Evolutionary conservation across 2,797 vertebrate species (phyloP), one percentile per base, ranked within the genome.

Genomic region (Epinephelus malabaricus): DNA sequence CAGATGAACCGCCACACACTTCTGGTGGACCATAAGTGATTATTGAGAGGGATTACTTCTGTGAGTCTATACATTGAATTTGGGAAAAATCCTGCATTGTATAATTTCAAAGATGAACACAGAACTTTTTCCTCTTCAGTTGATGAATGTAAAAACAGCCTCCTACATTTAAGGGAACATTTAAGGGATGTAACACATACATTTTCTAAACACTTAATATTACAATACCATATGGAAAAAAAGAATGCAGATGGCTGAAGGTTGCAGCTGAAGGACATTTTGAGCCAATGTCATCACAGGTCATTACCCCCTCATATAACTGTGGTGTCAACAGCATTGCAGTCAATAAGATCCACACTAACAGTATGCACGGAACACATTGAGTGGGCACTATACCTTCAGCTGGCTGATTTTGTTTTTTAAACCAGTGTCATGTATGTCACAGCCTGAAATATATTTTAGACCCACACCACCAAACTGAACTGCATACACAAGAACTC

Each of bases 301-400:
- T 92, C 90, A 86, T 83, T 83, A 68, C 66, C 61, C 68, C 14
- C 21, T 78, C 56, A 64, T 83, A 73, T 81, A 69, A 87, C 63
- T 76, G 55, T 79, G 54, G 73, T 80, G 84, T 85, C 85, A 88
- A 91, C 81, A 87, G 86, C 82, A 77, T 14, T 69, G 61, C 15
- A 75, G 81, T 93, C 89, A 73, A 92, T 93, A 89, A 76, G 17
- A 62, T 66, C 77, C 78, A 87, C 80, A 90, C 84, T 86, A 92
- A 69, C 65, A 45, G 54, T 38, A 62, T 86, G 49, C 55, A 80
- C 77, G 84, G 53, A 77, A 78, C 63, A 69, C 88, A 87, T 85
- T 38, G 88, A 91, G 69, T 27, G 51, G 19, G 13, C 43, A 6
- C 56, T 43, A 47, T 75, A 73, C 55, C 15, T 75, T 83, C 34